phyloP scores from a whole-genome alignment of 92 coral and sea anemone genomes.

The Palythoa caribaeorum region DNA sequence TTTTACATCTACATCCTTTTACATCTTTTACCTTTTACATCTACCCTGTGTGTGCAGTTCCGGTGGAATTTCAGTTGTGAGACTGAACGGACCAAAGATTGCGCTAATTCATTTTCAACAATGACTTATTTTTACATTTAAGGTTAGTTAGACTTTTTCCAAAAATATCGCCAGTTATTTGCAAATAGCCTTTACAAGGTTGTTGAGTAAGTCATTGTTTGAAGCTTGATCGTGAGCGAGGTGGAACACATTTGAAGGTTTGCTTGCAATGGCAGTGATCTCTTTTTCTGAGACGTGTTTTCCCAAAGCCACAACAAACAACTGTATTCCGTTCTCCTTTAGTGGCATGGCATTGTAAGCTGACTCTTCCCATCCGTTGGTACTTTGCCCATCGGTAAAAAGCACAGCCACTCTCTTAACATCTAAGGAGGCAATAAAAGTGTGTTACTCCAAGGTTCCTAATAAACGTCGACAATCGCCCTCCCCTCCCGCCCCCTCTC shows the following conservation, averaged over 20 bases:
- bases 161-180: neutral
- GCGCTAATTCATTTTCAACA: too few species aligned
- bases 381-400: conserved; percentile 21
- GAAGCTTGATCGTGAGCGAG: neutral
- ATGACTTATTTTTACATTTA: too few species aligned
- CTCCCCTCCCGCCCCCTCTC: too few species aligned
- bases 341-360: conserved; percentile 6
- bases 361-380: neutral
- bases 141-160: too few species aligned
- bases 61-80: too few species aligned
- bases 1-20: too few species aligned
- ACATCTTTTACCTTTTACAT: too few species aligned
- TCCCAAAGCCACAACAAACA: conserved; percentile 16
- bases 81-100: too few species aligned
- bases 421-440: neutral
- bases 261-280: neutral
- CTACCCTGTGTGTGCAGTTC: too few species aligned
- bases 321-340: conserved; percentile 9
- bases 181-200: conserved; percentile 15
- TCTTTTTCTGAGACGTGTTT: neutral
- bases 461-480: too few species aligned
- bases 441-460: too few species aligned
- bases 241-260: neutral
- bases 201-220: neutral
- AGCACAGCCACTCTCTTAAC: neutral